Conservation (phyloP, 2,888 invertebrate species). For the Melanostoma scalare region DNA sequence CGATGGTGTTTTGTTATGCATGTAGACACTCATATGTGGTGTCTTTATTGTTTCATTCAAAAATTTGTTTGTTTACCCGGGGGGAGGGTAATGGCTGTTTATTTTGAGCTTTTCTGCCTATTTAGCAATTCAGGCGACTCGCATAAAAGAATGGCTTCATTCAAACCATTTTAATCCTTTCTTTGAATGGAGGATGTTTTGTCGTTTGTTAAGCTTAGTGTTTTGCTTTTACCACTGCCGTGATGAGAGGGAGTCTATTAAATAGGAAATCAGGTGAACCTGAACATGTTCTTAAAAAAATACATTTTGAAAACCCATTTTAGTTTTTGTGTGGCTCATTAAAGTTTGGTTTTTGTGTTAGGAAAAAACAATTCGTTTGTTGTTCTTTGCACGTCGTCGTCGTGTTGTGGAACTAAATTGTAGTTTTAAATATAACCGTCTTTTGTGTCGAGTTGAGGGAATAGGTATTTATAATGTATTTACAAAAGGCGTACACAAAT, state of each 20-base stretch:
- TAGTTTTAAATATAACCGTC: no score
- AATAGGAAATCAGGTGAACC: constrained; percentile 45
- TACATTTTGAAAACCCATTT: constrained; percentile 4
- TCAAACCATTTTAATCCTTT: constrained; percentile 53
- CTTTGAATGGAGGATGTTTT: constrained; percentile 11
- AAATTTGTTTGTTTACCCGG: not conserved
- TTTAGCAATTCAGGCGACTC: constrained; percentile 61
- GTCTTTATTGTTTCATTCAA: constrained; percentile 6
- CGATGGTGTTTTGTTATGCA: constrained; percentile 34
- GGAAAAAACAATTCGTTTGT: constrained; percentile 29
- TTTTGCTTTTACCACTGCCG: not conserved
- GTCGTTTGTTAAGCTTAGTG: constrained; percentile 3
- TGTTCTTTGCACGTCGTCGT: constrained; percentile 26
- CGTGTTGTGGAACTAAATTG: no score
- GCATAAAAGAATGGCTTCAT: constrained; percentile 39
- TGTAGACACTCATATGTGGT: constrained; percentile 33
- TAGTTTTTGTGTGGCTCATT: constrained; percentile 53
- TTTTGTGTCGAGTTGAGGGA: no score
- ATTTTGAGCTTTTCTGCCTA: constrained; percentile 49
- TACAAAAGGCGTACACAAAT: no score
- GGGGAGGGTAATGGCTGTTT: constrained; percentile 5
- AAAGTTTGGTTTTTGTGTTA: constrained; percentile 28
- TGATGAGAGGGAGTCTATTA: constrained; percentile 24
- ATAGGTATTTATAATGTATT: no score
- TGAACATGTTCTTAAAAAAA: constrained; percentile 52